Evolutionary conservation across 1,140 invertebrate genomes (phyloP).

Genomic region (Mylabris phalerata): DNA sequence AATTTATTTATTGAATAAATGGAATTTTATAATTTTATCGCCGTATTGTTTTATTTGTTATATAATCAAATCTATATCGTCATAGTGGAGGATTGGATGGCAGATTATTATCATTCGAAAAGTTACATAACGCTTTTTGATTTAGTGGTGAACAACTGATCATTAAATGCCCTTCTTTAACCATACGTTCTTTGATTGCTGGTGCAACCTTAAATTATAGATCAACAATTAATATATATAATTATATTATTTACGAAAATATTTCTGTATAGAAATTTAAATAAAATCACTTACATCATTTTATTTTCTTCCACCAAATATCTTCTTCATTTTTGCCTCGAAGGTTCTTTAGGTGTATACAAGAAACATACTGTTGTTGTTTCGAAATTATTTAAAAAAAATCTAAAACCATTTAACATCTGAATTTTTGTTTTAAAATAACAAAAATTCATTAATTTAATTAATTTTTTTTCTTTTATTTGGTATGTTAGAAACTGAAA

Average conservation of each 20-base stretch:
- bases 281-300: conserved; percentile 46
- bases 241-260: too few species aligned
- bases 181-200: conserved; percentile 76
- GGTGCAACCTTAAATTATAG: conserved; percentile 61
- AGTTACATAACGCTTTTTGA: conserved; percentile 63
- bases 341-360: conserved; percentile 79
- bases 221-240: conserved; percentile 21
- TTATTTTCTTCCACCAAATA: conserved; percentile 62
- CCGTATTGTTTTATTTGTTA: conserved; percentile 54
- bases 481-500: background rate
- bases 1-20: conserved; percentile 7
- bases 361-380: conserved; percentile 88
- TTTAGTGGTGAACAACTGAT: conserved; percentile 76
- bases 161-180: conserved; percentile 72
- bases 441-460: conserved; percentile 3
- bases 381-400: conserved; percentile 49
- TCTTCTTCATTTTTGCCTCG: conserved; percentile 52
- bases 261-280: too few species aligned
- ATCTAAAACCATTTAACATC: conserved; percentile 24
- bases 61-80: conserved; percentile 57
- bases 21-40: conserved; percentile 34
- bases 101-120: conserved; percentile 83
- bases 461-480: background rate
- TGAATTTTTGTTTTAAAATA: conserved; percentile 20
- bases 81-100: conserved; percentile 54